Percentiles rank a stretch among this genome's conserved stretches.
These are phyloP conservation scores for Tenrec ecaudatus DNA, from an alignment of 2,113 vertebrate species.

Conservation along the genomic window DNA sequence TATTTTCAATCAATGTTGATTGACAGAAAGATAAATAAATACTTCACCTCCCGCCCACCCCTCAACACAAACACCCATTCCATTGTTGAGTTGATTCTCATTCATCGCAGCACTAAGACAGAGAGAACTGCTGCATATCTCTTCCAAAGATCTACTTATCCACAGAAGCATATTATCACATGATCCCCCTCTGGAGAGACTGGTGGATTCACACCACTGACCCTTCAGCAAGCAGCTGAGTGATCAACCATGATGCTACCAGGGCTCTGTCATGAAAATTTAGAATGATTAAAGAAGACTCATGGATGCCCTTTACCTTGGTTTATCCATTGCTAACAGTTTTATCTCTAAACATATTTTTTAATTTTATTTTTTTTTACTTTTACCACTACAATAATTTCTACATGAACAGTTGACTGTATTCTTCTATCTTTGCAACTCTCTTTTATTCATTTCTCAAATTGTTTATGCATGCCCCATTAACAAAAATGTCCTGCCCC, in stretches of 20 bases:
- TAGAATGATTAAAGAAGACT: no score
- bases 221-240: not conserved
- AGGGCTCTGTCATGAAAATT: no score
- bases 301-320: no score
- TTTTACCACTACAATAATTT: not conserved
- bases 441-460: no score
- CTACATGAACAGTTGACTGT: not conserved
- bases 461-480: no score
- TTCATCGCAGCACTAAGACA: not conserved
- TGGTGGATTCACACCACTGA: not conserved
- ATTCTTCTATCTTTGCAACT: not conserved
- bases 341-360: no score
- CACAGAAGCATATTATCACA: not conserved
- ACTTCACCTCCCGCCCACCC: not conserved
- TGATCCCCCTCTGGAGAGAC: not conserved
- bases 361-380: no score
- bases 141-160: not conserved
- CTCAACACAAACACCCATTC: no score
- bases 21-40: not conserved
- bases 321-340: no score
- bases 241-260: no score
- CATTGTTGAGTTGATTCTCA: not conserved
- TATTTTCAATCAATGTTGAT: constrained; percentile 25
- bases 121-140: not conserved
- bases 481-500: no score